Percentiles rank a stretch among this genome's conserved stretches.
Evolutionary conservation across 1,140 invertebrate genomes (phyloP).

Genomic region (Hestina assimilis): DNA sequence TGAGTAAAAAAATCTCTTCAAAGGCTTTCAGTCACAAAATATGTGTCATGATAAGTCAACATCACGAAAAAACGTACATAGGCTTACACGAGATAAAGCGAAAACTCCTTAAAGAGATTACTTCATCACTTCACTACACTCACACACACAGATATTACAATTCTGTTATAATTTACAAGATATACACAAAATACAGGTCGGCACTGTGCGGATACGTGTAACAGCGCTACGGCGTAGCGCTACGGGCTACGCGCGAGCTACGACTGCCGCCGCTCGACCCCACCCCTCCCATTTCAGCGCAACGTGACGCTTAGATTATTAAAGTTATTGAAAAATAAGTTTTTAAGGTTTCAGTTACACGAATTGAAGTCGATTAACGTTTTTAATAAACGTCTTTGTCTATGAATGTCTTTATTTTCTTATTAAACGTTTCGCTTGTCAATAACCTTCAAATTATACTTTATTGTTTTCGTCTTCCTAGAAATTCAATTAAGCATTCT

Average conservation of each 20-base stretch:
- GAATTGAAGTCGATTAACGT: conserved; percentile 3
- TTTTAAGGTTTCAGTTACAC: conserved; percentile 14
- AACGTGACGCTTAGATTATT: conserved; percentile 26
- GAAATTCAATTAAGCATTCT: too few relatives aligned
- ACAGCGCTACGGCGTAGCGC: conserved; percentile 47
- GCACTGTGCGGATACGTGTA: conserved; percentile 23
- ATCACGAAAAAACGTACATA: conserved; percentile 16
- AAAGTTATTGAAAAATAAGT: conserved; percentile 26
- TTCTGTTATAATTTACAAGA: conserved; percentile 34
- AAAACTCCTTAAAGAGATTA: conserved; percentile 7
- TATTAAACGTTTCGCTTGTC: too few relatives aligned
- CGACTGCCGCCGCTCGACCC: conserved; percentile 63
- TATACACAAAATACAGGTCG: conserved; percentile 30
- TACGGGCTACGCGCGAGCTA: conserved; percentile 59
- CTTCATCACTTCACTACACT: conserved; percentile 32
- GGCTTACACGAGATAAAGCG: conserved; percentile 3
- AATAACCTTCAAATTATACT: too few relatives aligned
- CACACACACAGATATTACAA: conserved; percentile 34
- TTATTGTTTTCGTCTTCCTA: too few relatives aligned
- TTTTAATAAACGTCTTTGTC: too few relatives aligned
- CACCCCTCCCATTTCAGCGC: conserved; percentile 42
- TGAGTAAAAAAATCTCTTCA: conserved; percentile 19
- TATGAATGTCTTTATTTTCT: too few relatives aligned
- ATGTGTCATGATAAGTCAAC: conserved; percentile 22
- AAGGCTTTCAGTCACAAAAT: conserved; percentile 21